Evolutionary conservation across 2,888 invertebrate genomes (phyloP), one percentile per base, ranked within the genome.

Genomic region (Operophtera brumata): DNA sequence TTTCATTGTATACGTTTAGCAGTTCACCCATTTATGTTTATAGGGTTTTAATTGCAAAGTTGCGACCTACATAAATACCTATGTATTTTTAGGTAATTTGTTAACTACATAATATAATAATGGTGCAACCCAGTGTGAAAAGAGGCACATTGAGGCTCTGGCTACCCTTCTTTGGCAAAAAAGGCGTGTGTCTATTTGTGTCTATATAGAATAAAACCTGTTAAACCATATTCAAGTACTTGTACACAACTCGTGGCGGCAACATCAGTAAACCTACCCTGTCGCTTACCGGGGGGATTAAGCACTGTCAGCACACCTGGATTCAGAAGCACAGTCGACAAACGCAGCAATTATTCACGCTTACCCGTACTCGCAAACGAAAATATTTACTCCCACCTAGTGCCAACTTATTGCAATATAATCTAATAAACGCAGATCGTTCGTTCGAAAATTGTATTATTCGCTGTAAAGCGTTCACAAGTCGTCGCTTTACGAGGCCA

Each of bases 401-500:
- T 74, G 77, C 67, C 83, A 83, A 86, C 79, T 86, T 85, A 88
- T 88, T 73, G 83, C 80, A 71, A 70, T 73, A 78, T 89, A 88
- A 89, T 87, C 84, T 82, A 86, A 88, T 88, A 85, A 86, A 84
- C 77, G 69, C 67, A 81, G 73, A 86, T 84, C 82, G 76, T 77
- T 78, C 66, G 78, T 72, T 72, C 74, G 79, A 79, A 84, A 88
- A 89, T 89, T 84, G 84, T 76, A 79, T 90, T 89, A 88, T 84
- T 78, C 67, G 84, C 82, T 86, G 75, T 86, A 87, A 89, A 89
- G 85, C 70, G 86, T 80, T 86, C 82, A 76, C 83, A 77, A 86
- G 84, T 86, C 85, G 86, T 75, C 87, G 77, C 84, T 90, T 90
- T 90, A 89, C 87, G 89, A 89, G 79, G 78, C 78, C 78, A 81